Percentiles rank a stretch among this genome's conserved stretches.
These are phyloP conservation scores for Parasteatoda lunata DNA, from an alignment of 2,888 invertebrate species.

Conservation along the genomic window DNA sequence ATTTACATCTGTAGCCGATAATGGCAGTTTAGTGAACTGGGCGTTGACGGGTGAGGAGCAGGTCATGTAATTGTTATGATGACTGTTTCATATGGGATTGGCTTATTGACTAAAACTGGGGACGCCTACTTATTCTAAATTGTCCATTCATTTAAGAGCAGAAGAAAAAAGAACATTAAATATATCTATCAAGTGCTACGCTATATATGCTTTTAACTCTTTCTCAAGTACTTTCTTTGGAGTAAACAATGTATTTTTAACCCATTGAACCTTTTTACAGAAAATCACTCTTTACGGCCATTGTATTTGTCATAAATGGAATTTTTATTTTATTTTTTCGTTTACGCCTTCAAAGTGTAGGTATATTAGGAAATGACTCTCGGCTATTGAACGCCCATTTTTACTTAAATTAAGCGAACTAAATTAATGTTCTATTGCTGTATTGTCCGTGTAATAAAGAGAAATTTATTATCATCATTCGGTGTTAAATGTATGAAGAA, in stretches of 20 bases:
- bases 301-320: conserved; percentile 2
- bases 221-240: not conserved
- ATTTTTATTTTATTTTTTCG: not conserved
- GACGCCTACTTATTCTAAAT: conserved; percentile 1
- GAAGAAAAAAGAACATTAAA: not conserved
- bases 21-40: conserved; percentile 20
- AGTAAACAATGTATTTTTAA: not conserved
- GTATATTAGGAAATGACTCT: no score
- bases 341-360: no score
- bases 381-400: no score
- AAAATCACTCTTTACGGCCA: not conserved
- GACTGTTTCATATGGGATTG: conserved; percentile 3
- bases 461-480: no score
- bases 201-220: conserved; percentile 3
- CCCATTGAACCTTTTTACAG: not conserved
- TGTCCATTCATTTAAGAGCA: not conserved
- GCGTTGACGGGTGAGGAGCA: conserved; percentile 2
- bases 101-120: not conserved
- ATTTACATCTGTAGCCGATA: not conserved
- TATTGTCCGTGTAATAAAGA: no score
- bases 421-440: no score
- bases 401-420: no score
- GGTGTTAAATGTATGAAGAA: no score
- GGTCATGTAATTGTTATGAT: conserved; percentile 3
- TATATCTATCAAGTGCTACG: not conserved